Base-by-base conservation (phyloP, 53 echinoderm and acorn worm species). In the Astropecten irregularis region DNA sequence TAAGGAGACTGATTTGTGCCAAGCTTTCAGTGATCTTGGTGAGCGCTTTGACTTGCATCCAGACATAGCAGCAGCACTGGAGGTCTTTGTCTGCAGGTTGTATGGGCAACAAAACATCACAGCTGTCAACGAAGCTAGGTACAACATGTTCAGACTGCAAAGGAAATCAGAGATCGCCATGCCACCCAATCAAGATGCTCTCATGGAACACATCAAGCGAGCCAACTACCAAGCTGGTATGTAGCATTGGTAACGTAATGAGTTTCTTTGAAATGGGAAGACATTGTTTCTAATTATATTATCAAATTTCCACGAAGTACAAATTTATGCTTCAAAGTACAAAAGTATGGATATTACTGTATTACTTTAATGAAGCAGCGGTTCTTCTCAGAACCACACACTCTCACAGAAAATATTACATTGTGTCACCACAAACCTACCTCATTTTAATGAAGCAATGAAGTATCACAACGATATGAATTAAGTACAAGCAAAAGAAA, bases 101-200 rank as follows among this genome's bases (percentile, higher is more conserved):
- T 91, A 86, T 72, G 73, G 77, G 30, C 90, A 90, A 31, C 50
- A 52, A 29, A 66, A 85, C 29, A 36, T 8, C 21, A 55, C 37
- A 38, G 31, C 49, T 1, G 88, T 83, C 10, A 81, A 87, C 31
- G 69, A 71, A 33, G 83, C 40, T n/a, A 15, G 73, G 22, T 82
- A 59, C 69, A 61, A 39, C 50, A 69, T 69, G 57, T 83, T 88
- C 73, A n/a, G 50, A 1, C 40, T 89, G 53, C 56, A 53, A n/a
- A 62, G 58, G n/a, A 89, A 84, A 65, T 40, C 68, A 22, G 90
- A 90, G 61, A 73, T 86, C 10, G 66, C 65, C 54, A 86, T 90
- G 74, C 91, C 91, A 14, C 91, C 91, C 28, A 91, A 91, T 62
- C 63, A 87, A 37, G 91, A 91, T 44, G 87, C 83, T 15, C 83